Percentiles rank a stretch among this genome's conserved stretches.
Conservation (phyloP, 2,113 vertebrate species). For the Prietella phreatophila region DNA sequence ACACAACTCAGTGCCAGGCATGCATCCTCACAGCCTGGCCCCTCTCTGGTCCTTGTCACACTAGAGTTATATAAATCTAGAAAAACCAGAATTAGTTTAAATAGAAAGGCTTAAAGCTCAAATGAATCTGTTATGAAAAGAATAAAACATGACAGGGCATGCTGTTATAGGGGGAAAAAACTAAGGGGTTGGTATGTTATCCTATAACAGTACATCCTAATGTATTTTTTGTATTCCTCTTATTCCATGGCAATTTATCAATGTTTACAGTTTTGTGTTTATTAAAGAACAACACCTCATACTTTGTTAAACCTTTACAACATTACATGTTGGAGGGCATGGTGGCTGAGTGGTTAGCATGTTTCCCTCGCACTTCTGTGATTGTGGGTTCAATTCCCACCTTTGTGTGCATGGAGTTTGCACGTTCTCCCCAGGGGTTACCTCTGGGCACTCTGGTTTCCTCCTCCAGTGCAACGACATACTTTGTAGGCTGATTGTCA, state of each 20-base stretch:
- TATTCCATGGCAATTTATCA: background rate
- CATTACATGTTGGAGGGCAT: background rate
- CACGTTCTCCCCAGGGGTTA: too few species aligned
- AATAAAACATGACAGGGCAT: background rate
- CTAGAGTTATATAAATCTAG: background rate
- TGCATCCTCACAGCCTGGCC: too few species aligned
- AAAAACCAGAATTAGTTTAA: background rate
- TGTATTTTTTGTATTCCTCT: background rate
- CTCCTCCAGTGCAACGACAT: too few species aligned
- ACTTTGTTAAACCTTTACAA: background rate
- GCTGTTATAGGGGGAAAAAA: background rate
- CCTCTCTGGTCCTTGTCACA: too few species aligned
- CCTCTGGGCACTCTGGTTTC: too few species aligned
- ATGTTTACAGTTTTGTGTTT: background rate
- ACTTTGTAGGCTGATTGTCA: too few species aligned
- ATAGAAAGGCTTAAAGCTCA: background rate
- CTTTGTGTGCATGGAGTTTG: too few species aligned
- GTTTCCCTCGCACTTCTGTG: too few species aligned
- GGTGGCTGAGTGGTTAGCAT: too few species aligned
- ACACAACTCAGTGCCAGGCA: too few species aligned
- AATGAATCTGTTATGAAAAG: background rate
- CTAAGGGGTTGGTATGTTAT: background rate
- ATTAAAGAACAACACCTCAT: background rate
- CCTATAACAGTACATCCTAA: background rate
- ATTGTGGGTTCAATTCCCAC: too few species aligned